These are phyloP conservation scores for Zaprionus nigranus DNA, from an alignment of 1,140 invertebrate genomes.

Conservation along the genomic window DNA sequence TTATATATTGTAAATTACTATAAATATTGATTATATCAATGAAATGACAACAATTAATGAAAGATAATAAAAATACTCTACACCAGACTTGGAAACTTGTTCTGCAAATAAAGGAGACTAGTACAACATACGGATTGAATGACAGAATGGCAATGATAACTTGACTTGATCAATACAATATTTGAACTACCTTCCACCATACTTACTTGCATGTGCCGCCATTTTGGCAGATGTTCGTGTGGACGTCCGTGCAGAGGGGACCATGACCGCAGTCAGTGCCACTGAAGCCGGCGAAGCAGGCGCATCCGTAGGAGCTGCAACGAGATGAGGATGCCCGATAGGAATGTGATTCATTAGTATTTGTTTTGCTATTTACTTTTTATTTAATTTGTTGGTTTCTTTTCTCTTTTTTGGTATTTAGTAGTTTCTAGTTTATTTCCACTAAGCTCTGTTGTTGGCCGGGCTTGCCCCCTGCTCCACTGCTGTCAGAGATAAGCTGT, in stretches of 20 bases:
- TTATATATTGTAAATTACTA: too few species aligned
- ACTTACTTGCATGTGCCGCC: conserved; percentile 91
- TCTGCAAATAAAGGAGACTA: too few species aligned
- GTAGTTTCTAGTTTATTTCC: conserved; percentile 9
- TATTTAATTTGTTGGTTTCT: background rate
- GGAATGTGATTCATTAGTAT: conserved; percentile 50
- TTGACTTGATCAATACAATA: too few species aligned
- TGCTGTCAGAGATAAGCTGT: conserved; percentile 49
- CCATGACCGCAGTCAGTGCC: conserved; percentile 90
- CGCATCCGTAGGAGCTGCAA: conserved; percentile 88
- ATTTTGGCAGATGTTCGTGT: conserved; percentile 89
- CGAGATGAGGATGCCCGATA: conserved; percentile 76
- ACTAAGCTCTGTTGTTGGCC: background rate
- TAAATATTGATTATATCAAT: too few species aligned
- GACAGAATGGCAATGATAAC: too few species aligned
- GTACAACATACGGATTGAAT: too few species aligned
- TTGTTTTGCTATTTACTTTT: conserved; percentile 28
- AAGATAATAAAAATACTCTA: too few species aligned
- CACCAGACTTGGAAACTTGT: too few species aligned
- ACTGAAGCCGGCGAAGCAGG: conserved; percentile 90
- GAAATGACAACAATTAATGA: too few species aligned
- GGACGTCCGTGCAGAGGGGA: conserved; percentile 88
- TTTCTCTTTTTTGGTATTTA: background rate
- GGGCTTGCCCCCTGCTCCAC: background rate
- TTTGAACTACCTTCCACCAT: background rate